phyloP scores from a whole-genome alignment of 2,797 vertebrate species.

The Naso thynnoides region DNA sequence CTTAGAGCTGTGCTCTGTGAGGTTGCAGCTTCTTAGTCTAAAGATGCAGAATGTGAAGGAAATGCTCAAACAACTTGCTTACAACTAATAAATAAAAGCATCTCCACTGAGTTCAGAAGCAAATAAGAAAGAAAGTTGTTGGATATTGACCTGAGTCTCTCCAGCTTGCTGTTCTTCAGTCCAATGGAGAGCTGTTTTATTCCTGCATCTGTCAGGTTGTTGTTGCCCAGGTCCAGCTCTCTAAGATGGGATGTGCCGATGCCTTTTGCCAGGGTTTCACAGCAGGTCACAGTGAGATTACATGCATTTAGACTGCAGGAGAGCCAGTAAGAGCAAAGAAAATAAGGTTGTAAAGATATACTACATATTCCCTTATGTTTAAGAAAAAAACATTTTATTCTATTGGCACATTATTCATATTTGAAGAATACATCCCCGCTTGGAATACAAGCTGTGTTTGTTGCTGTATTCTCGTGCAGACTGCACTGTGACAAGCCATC shows the following conservation, averaged over 20 bases:
- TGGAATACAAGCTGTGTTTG: not conserved
- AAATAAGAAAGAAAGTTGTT: not conserved
- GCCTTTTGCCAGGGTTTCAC: slow-evolving; percentile 45
- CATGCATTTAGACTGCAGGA: slow-evolving; percentile 65
- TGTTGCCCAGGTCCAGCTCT: slow-evolving; percentile 73
- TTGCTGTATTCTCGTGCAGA: not conserved
- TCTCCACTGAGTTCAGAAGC: not conserved
- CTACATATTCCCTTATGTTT: not conserved
- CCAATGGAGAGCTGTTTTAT: slow-evolving; percentile 50
- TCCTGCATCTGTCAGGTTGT: slow-evolving; percentile 72
- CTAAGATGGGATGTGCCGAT: slow-evolving; percentile 55
- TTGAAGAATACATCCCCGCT: not conserved
- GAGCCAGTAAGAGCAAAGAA: not conserved
- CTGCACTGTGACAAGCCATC: too few relatives aligned
- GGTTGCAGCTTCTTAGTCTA: slow-evolving; percentile 72
- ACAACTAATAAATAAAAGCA: not conserved
- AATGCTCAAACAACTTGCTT: not conserved
- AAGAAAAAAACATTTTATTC: not conserved
- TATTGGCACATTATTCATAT: too few relatives aligned
- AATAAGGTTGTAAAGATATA: not conserved
- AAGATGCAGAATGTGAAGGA: slow-evolving; percentile 10
- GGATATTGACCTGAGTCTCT: slow-evolving; percentile 62
- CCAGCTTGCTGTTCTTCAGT: slow-evolving; percentile 58
- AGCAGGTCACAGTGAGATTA: slow-evolving; percentile 64
- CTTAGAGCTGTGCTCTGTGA: slow-evolving; percentile 52